Conservation (phyloP, 1,140 invertebrate species). For the Amyelois transitella region DNA sequence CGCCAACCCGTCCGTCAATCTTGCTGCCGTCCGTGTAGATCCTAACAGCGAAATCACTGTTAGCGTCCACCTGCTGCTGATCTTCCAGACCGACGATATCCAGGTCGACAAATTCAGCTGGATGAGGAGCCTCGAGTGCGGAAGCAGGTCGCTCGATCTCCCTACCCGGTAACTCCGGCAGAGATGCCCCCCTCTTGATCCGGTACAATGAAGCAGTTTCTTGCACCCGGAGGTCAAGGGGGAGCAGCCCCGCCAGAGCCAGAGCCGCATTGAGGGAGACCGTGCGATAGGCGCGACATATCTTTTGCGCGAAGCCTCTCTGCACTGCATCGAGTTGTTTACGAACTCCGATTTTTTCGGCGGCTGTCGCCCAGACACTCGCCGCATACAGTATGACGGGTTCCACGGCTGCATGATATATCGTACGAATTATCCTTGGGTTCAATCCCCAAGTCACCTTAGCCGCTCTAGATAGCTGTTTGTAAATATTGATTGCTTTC, state of each 20-base stretch:
- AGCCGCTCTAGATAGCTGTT: too few relatives aligned
- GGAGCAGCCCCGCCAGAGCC: slow-evolving; percentile 12
- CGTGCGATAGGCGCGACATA: slow-evolving; percentile 11
- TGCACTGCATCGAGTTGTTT: slow-evolving; percentile 4
- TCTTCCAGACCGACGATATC: slow-evolving; percentile 8
- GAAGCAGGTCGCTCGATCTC: slow-evolving; percentile 5
- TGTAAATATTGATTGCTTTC: background rate
- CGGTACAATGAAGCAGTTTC: slow-evolving; percentile 17
- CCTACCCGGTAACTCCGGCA: slow-evolving; percentile 5
- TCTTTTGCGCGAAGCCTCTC: slow-evolving; percentile 15
- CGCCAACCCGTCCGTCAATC: slow-evolving; percentile 21
- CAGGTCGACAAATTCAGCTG: background rate
- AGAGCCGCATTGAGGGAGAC: slow-evolving; percentile 10
- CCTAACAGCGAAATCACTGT: background rate
- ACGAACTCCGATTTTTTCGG: background rate
- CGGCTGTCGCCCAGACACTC: slow-evolving; percentile 3
- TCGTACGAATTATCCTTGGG: background rate
- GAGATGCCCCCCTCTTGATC: slow-evolving; percentile 13
- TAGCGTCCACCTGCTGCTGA: background rate
- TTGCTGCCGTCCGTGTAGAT: slow-evolving; percentile 24
- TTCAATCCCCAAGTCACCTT: background rate
- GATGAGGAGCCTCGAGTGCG: background rate
- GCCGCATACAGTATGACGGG: slow-evolving; percentile 7
- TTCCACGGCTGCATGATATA: background rate
- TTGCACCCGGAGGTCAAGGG: slow-evolving; percentile 13